A percentile compares a stretch with the other conserved stretches of the same genome.
These are phyloP conservation scores for Popillia japonica DNA, from an alignment of 1,140 invertebrate species.

Conservation along the genomic window DNA sequence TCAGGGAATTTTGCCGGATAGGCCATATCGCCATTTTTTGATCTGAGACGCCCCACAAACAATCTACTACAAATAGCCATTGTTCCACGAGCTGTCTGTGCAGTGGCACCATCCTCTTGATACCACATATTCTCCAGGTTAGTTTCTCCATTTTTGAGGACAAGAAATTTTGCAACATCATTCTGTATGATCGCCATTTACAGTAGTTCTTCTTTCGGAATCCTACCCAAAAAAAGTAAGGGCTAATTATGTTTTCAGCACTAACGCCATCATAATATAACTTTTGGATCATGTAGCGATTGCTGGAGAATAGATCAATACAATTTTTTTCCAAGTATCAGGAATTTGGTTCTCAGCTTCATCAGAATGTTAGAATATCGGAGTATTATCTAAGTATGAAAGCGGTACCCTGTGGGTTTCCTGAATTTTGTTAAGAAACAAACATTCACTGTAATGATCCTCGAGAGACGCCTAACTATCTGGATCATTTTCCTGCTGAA, in stretches of 20 bases:
- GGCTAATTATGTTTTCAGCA: background rate
- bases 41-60: no score
- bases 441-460: background rate
- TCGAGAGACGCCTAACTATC: no score
- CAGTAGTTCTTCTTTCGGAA: background rate
- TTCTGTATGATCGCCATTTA: slow-evolving; percentile 12
- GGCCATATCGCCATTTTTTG: no score
- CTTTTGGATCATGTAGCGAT: background rate
- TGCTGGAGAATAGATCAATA: background rate
- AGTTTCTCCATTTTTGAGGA: background rate
- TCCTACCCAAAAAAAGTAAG: background rate
- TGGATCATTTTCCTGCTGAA: no score
- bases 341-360: background rate
- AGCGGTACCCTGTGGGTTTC: no score
- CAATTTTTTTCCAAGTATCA: background rate
- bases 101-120: no score
- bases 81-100: no score
- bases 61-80: no score
- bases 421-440: no score
- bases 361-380: background rate
- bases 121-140: background rate
- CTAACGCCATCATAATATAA: background rate
- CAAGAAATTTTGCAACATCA: background rate
- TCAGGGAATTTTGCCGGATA: no score
- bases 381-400: no score